phyloP scores from a whole-genome alignment of 2,888 invertebrate genomes.

The Zhengitettix transpicula region DNA sequence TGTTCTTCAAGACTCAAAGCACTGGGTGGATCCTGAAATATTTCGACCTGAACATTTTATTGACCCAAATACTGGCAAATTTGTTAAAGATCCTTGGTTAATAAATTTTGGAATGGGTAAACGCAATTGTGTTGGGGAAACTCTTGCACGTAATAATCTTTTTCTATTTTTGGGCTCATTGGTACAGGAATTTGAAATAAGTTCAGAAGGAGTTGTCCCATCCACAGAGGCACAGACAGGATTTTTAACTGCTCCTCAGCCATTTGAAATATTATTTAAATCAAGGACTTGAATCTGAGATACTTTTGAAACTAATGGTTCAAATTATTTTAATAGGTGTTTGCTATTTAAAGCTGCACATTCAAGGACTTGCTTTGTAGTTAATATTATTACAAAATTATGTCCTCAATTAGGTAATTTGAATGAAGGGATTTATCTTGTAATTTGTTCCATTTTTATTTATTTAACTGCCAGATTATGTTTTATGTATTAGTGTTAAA shows the following conservation, averaged over 20 bases:
- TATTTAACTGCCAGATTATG: too few species aligned
- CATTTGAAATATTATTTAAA: not conserved
- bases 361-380: too few species aligned
- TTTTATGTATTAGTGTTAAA: too few species aligned
- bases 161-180: not conserved
- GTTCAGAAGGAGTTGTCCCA: not conserved
- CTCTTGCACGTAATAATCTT: not conserved
- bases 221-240: not conserved
- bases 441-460: too few species aligned
- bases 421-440: too few species aligned
- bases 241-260: not conserved
- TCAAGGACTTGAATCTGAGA: too few species aligned
- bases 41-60: not conserved
- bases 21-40: not conserved
- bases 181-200: not conserved
- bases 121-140: not conserved
- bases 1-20: not conserved
- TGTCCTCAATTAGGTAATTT: too few species aligned
- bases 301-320: too few species aligned
- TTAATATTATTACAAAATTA: too few species aligned
- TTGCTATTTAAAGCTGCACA: too few species aligned
- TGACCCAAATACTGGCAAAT: not conserved
- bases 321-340: too few species aligned
- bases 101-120: not conserved
- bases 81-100: not conserved